phyloP scores from a whole-genome alignment of 64 coral and sea anemone genomes.

The Actinia equina region DNA sequence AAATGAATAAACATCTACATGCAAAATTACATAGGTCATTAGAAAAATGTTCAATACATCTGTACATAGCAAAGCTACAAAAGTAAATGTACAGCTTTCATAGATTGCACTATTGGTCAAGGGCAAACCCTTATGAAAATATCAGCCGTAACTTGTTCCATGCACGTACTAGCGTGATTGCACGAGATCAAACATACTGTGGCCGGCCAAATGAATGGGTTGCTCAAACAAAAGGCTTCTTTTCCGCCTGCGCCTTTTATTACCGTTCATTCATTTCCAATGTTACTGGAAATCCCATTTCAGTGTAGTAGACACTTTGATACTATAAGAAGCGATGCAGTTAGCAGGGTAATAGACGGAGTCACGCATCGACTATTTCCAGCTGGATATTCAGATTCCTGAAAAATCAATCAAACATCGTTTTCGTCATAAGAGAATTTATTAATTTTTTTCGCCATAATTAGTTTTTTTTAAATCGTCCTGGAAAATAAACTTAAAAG shows the following conservation, averaged over 20 bases:
- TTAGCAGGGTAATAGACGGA: background rate
- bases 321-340: background rate
- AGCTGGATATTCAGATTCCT: conserved; percentile 18
- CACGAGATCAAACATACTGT: background rate
- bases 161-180: background rate
- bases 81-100: background rate
- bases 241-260: too few relatives aligned
- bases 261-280: background rate
- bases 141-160: background rate
- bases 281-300: background rate
- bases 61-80: conserved; percentile 1
- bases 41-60: background rate
- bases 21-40: too few relatives aligned
- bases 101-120: background rate
- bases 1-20: too few relatives aligned
- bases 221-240: background rate
- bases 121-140: background rate
- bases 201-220: background rate
- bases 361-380: background rate
- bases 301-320: background rate
- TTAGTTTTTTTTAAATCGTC: background rate
- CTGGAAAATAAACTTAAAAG: background rate
- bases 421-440: background rate
- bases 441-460: too few relatives aligned
- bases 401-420: background rate